phyloP scores from a whole-genome alignment of 2,888 invertebrate genomes.

The Eledona agricola region DNA sequence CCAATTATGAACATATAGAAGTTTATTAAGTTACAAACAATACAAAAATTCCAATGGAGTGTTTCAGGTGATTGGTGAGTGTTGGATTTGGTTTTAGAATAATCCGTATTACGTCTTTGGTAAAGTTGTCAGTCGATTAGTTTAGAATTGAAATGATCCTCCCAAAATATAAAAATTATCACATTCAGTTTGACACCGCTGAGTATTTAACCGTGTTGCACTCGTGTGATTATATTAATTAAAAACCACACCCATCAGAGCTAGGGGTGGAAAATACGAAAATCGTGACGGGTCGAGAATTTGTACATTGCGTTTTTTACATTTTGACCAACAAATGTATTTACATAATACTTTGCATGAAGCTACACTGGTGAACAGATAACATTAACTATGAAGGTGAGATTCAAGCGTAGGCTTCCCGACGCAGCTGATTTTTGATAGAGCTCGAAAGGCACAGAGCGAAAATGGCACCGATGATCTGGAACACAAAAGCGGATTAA shows the following conservation, averaged over 20 bases:
- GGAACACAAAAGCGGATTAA: constrained; percentile 59
- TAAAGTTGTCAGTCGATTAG: constrained; percentile 16
- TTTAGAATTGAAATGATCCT: constrained; percentile 6
- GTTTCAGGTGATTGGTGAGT: too few species aligned
- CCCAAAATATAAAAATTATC: constrained; percentile 21
- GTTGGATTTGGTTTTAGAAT: constrained; percentile 3
- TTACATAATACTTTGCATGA: constrained; percentile 30
- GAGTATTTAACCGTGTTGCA: constrained; percentile 5
- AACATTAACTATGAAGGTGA: constrained; percentile 1
- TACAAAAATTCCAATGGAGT: constrained; percentile 23
- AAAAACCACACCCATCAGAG: constrained; percentile 1
- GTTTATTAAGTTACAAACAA: constrained; percentile 21
- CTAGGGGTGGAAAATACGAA: background rate
- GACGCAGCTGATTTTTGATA: constrained; percentile 83
- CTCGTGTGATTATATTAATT: constrained; percentile 12
- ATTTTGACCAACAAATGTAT: constrained; percentile 11
- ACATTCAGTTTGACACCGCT: constrained; percentile 29
- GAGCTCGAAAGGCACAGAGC: constrained; percentile 87
- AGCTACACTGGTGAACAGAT: constrained; percentile 11
- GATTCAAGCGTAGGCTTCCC: constrained; percentile 59
- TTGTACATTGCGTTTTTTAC: constrained; percentile 24
- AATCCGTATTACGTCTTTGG: constrained; percentile 19
- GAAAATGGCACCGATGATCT: constrained; percentile 82
- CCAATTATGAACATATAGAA: constrained; percentile 27
- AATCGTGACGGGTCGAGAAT: constrained; percentile 5